Conservation (phyloP, 2,113 vertebrate species). For the Phrynocephalus versicolor region DNA sequence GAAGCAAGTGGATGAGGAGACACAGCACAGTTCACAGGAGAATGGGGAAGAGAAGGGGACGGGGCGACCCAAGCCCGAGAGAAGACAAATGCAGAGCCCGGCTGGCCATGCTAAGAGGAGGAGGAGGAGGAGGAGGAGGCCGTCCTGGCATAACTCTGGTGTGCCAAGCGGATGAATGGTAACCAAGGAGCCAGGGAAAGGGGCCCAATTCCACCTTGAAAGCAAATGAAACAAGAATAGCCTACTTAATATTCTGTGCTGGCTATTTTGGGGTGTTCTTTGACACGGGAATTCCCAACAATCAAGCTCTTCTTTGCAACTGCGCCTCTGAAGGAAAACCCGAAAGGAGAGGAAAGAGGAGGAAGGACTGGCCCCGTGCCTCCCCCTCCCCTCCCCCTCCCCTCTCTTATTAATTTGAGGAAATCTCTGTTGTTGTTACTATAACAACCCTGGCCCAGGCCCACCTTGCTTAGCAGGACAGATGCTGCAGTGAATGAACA, state of each 20-base stretch:
- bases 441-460: constrained; percentile 79
- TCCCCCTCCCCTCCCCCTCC: constrained; percentile 43
- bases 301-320: constrained; percentile 17
- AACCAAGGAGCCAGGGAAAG: background rate
- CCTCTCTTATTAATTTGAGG: constrained; percentile 59
- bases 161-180: background rate
- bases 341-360: constrained; percentile 9
- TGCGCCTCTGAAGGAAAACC: constrained; percentile 51
- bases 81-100: constrained; percentile 1
- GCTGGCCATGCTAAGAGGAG: too few relatives aligned
- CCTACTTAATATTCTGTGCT: constrained; percentile 36
- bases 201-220: background rate
- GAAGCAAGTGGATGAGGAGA: background rate
- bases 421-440: constrained; percentile 75
- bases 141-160: too few relatives aligned
- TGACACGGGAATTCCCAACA: constrained; percentile 21
- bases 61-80: background rate
- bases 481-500: constrained; percentile 60
- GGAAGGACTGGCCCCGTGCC: constrained; percentile 64
- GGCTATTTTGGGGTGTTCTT: background rate
- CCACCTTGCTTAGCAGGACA: constrained; percentile 65
- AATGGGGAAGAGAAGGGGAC: fast-evolving
- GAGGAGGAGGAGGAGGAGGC: too few relatives aligned
- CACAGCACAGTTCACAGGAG: background rate
- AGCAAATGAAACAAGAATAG: background rate